Base-by-base conservation (phyloP, 2,113 vertebrate species). In the Ifrita kowaldi region DNA sequence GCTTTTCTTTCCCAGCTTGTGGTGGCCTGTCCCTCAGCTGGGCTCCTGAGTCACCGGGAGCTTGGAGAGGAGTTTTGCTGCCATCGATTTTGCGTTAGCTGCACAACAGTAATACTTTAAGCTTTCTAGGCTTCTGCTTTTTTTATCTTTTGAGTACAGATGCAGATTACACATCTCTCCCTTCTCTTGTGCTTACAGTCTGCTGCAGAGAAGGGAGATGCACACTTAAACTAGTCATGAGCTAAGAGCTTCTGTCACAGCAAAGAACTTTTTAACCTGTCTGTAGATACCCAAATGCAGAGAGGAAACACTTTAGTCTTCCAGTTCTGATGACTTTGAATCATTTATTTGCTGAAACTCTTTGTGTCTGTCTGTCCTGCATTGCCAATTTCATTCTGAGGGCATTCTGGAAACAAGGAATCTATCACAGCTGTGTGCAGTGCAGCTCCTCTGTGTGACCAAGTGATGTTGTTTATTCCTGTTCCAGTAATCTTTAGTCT, bases 361-460 rank as follows among this genome's bases (percentile, higher is more conserved):
- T 68, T 13, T 71, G 8, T 56, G 21, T 69, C 46, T 55, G 13
- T 60, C 39, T 62, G 32, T 52, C 37, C 47, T 53, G 13, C 1
- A 1, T 39, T 55, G n/a, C 13, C 22, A 10, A 0, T 28, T 30
- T 70, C 1, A 0, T 67, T 69, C 44, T 49, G 63, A 69, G 85
- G 22, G 6, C 26, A 1, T n/a, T 60, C 37, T 57, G 32, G 26
- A n/a, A 42, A 12, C 1, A 1, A 69, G 59, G 57, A 47, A 11
- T 47, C 41, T 35, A 8, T 64, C 28, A 2, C 9, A 60, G 32
- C 30, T 59, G 41, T 30, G 73, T 87, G 76, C 3, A 3, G 47
- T 7, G 21, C 0, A 1, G 18, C 4, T 88, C 16, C 64, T 86
- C n/a, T 42, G 24, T 17, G 28, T 46, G 49, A 81, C 42, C 49